These are phyloP conservation scores for Hydractinia symbiolongicarpus DNA, from an alignment of 30 jellyfish, hydroid and myxozoan genomes.

Conservation along the genomic window DNA sequence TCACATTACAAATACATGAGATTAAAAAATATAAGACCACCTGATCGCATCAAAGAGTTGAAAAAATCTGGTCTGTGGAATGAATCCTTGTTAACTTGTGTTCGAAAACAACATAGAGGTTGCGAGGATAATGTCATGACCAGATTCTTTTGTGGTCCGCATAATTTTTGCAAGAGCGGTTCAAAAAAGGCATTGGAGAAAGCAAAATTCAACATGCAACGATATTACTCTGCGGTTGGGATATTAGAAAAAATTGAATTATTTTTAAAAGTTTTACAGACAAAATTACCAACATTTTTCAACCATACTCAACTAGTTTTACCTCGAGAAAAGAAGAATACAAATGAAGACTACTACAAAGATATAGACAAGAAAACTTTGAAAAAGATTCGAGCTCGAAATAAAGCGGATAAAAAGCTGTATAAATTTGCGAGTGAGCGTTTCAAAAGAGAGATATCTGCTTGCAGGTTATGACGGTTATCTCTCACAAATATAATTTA, in stretches of 20 bases:
- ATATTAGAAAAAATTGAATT: constrained; percentile 38
- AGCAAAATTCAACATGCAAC: constrained; percentile 67
- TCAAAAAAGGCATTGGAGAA: constrained; percentile 46
- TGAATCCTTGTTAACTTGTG: constrained; percentile 66
- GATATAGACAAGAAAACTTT: not conserved
- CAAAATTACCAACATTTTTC: constrained; percentile 64
- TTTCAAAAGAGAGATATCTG: constrained; percentile 41
- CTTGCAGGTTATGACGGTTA: constrained; percentile 22
- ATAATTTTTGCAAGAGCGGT: constrained; percentile 52
- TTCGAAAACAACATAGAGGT: constrained; percentile 72
- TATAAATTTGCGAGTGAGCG: constrained; percentile 55
- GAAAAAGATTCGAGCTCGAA: constrained; percentile 30
- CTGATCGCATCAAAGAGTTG: constrained; percentile 60
- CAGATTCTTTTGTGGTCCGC: constrained; percentile 73
- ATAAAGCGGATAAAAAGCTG: constrained; percentile 67
- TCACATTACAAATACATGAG: constrained; percentile 83
- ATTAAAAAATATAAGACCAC: constrained; percentile 44
- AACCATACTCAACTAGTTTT: not conserved
- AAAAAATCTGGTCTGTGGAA: constrained; percentile 50
- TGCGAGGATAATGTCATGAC: constrained; percentile 89
- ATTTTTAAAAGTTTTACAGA: constrained; percentile 39
- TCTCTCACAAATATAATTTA: too few species aligned
- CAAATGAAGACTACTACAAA: not conserved
- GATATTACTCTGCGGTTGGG: constrained; percentile 74
- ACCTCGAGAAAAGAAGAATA: not conserved